These are phyloP conservation scores for Microctenopoma lineatum DNA, from an alignment of 2,797 vertebrate genomes.

Conservation along the genomic window DNA sequence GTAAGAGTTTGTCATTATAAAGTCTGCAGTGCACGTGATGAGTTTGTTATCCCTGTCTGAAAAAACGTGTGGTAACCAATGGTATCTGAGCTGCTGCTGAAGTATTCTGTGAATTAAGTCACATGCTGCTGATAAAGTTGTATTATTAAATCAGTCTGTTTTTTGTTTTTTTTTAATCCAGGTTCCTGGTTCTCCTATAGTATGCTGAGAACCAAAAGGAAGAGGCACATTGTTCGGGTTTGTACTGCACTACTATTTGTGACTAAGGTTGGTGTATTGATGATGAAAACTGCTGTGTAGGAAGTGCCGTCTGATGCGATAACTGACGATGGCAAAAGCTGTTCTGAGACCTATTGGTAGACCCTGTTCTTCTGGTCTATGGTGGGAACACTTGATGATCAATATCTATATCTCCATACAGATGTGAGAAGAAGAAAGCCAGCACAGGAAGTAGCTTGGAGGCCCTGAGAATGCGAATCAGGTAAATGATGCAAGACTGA, in stretches of 20 bases:
- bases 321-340: slow-evolving; percentile 80
- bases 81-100: slow-evolving; percentile 60
- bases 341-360: slow-evolving; percentile 59
- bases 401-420: not conserved
- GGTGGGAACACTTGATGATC: not conserved
- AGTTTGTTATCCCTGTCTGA: slow-evolving; percentile 82
- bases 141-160: slow-evolving; percentile 7
- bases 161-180: slow-evolving; percentile 38
- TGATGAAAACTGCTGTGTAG: slow-evolving; percentile 81
- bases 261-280: slow-evolving; percentile 1
- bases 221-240: slow-evolving; percentile 34
- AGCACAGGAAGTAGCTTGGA: rapidly evolving
- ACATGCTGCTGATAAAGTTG: not conserved
- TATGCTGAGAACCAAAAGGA: rapidly evolving
- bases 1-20: no score
- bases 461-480: not conserved
- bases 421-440: not conserved
- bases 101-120: not conserved
- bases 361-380: rapidly evolving
- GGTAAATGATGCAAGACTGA: slow-evolving; percentile 29
- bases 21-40: slow-evolving; percentile 56
- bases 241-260: not conserved
- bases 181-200: not conserved
- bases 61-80: slow-evolving; percentile 52
- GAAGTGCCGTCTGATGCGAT: slow-evolving; percentile 86